Evolutionary conservation across 2,888 invertebrate species (phyloP).

Genomic region (Melitaea athalia): DNA sequence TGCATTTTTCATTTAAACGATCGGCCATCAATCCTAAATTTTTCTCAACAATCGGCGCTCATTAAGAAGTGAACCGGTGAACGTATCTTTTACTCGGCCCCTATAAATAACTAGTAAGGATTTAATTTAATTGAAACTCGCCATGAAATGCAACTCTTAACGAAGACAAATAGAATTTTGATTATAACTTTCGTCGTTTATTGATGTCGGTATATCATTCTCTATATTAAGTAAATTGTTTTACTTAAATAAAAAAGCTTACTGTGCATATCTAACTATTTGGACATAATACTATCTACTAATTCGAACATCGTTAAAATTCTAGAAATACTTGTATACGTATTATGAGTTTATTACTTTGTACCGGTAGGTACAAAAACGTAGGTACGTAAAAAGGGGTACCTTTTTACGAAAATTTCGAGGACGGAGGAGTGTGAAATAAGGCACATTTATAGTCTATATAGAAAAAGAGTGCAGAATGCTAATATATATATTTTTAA

Average conservation of each 20-base stretch:
- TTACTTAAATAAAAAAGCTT: neutral
- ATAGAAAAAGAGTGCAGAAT: no score
- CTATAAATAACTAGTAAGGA: slow-evolving; percentile 51
- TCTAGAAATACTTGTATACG: no score
- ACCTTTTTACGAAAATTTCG: no score
- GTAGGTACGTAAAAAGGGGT: no score
- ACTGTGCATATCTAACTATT: neutral
- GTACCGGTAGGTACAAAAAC: no score
- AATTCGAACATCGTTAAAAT: no score
- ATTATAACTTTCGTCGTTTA: slow-evolving; percentile 49
- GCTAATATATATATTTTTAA: no score
- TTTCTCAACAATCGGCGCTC: slow-evolving; percentile 42
- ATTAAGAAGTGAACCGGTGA: slow-evolving; percentile 40
- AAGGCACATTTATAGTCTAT: no score
- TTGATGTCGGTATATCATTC: slow-evolving; percentile 28
- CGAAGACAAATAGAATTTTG: slow-evolving; percentile 71
- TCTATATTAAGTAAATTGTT: neutral
- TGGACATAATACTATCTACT: neutral
- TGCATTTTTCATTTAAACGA: slow-evolving; percentile 35
- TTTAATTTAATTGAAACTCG: slow-evolving; percentile 66
- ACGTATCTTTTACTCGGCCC: slow-evolving; percentile 45
- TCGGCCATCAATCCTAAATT: slow-evolving; percentile 29
- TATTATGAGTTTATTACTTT: no score
- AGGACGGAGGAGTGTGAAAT: no score
- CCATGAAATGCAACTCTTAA: slow-evolving; percentile 50